Conservation (phyloP, 2,113 vertebrate genomes). For the Sinosuthora webbiana region DNA sequence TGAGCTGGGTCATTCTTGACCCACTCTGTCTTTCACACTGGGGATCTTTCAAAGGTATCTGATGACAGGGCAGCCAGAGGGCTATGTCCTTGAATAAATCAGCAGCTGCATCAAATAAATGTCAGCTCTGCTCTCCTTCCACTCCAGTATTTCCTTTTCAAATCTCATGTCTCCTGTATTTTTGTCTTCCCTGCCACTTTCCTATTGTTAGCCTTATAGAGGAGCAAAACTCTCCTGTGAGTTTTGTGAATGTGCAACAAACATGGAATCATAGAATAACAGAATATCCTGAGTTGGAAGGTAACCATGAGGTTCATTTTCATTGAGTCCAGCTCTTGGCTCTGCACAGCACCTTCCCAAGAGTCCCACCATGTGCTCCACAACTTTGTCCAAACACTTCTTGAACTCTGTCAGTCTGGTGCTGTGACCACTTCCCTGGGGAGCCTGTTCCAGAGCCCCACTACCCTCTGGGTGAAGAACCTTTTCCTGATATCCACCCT, state of each 20-base stretch:
- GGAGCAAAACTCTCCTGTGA: background rate
- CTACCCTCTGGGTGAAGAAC: background rate
- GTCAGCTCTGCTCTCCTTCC: background rate
- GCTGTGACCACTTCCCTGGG: background rate
- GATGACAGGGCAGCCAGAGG: background rate
- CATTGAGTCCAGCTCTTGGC: background rate
- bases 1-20: conserved; percentile 29
- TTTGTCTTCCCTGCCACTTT: background rate
- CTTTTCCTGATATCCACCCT: background rate
- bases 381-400: background rate
- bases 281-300: background rate
- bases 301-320: background rate
- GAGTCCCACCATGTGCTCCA: fast-evolving
- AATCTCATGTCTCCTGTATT: background rate
- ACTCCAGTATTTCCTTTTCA: background rate
- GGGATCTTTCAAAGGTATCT: conserved; percentile 7
- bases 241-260: background rate
- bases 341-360: no score
- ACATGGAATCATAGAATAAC: background rate
- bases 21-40: background rate
- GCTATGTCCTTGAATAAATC: conserved; percentile 25
- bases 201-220: background rate
- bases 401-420: background rate
- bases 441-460: background rate
- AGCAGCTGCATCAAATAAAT: background rate